Evolutionary conservation across 2,113 vertebrate species (phyloP).

Genomic region (Pipa parva): DNA sequence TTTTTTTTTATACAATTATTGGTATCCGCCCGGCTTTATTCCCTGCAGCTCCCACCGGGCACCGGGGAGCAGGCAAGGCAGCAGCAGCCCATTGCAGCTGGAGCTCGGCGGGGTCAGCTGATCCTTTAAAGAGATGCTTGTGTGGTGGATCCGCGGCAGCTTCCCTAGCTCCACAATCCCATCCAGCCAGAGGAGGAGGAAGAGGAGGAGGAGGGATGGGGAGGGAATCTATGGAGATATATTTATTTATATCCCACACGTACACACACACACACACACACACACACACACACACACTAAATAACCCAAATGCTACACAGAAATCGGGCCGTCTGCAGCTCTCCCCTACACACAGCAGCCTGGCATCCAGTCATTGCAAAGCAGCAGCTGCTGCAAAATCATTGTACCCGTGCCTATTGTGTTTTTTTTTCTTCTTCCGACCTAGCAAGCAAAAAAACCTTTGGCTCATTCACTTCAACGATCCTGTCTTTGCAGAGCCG

Average conservation of each 20-base stretch:
- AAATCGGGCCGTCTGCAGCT: conserved; percentile 18
- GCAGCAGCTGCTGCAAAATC: background rate
- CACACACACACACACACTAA: conserved; percentile 19
- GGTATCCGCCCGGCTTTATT: conserved; percentile 52
- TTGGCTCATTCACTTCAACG: conserved; percentile 8
- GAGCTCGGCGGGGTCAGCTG: conserved; percentile 72
- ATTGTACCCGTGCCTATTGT: background rate
- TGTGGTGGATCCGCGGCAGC: conserved; percentile 57
- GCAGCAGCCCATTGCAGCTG: conserved; percentile 74
- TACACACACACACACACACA: conserved; percentile 54
- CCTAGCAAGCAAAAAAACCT: background rate
- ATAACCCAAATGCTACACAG: conserved; percentile 13
- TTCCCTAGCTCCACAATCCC: conserved; percentile 63
- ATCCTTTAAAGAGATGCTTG: conserved; percentile 66
- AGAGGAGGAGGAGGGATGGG: conserved; percentile 48
- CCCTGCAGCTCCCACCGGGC: conserved; percentile 75
- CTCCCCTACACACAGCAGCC: background rate
- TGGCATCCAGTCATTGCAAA: conserved; percentile 12
- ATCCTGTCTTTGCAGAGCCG: conserved; percentile 8
- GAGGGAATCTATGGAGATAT: conserved; percentile 35
- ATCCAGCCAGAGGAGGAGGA: conserved; percentile 55
- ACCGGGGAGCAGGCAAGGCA: conserved; percentile 59
- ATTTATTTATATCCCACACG: conserved; percentile 55
- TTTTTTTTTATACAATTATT: background rate
- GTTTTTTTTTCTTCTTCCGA: background rate